Conservation (phyloP, 2,797 vertebrate species). For the Moxostoma hubbsi region DNA sequence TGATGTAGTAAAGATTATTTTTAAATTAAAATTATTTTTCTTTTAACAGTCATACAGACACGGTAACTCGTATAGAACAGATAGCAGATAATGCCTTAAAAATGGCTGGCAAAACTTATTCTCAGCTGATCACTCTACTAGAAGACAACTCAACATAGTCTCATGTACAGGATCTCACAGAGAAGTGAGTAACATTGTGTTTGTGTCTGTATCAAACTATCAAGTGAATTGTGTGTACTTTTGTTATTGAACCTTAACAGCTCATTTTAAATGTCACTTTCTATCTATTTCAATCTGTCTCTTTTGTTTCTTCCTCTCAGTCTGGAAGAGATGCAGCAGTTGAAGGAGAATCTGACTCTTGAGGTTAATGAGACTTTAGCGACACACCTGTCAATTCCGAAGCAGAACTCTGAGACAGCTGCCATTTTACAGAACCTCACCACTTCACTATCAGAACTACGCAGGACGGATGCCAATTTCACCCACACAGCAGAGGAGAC, state of each 20-base stretch:
- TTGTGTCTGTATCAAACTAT: constrained; percentile 6
- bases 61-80: constrained; percentile 66
- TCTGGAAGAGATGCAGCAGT: constrained; percentile 77
- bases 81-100: constrained; percentile 70
- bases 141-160: constrained; percentile 69
- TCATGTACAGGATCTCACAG: constrained; percentile 76
- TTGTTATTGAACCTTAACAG: neutral
- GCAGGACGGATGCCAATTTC: constrained; percentile 45
- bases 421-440: constrained; percentile 66
- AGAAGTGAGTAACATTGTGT: constrained; percentile 76
- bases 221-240: too few relatives aligned
- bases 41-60: constrained; percentile 75
- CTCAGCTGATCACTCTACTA: constrained; percentile 75
- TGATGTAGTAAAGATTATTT: neutral
- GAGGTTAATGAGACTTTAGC: constrained; percentile 68
- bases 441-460: constrained; percentile 69
- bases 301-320: constrained; percentile 64
- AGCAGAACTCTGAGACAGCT: constrained; percentile 55
- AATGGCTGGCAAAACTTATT: constrained; percentile 74
- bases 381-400: constrained; percentile 62
- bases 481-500: neutral
- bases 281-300: constrained; percentile 15
- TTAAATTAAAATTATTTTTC: constrained; percentile 9
- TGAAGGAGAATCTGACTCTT: constrained; percentile 72
- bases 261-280: constrained; percentile 18